Conservation (phyloP, 2,113 vertebrate genomes). For the Seriola rivoliana region DNA sequence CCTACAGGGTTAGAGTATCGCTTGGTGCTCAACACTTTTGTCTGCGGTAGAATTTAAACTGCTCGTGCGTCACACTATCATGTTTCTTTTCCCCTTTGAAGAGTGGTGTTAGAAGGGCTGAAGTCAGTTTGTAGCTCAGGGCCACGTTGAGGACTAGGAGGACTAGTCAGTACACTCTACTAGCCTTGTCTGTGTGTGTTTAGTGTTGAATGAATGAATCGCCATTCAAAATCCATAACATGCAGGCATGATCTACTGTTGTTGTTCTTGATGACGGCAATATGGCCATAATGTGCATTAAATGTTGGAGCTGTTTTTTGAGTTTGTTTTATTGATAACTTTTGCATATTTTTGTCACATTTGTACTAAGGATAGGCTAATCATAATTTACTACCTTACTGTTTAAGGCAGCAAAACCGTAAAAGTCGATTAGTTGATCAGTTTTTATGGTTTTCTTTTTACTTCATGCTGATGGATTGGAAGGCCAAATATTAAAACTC, state of each 20-base stretch:
- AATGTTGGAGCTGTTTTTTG: no score
- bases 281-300: no score
- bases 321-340: no score
- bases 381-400: no score
- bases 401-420: no score
- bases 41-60: slow-evolving; percentile 27
- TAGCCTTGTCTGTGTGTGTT: neutral
- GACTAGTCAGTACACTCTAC: neutral
- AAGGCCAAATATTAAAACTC: neutral
- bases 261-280: no score
- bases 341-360: neutral
- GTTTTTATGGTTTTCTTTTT: neutral
- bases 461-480: neutral
- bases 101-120: neutral
- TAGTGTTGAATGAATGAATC: neutral
- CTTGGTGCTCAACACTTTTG: neutral
- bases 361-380: no score
- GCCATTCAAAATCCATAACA: no score
- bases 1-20: neutral
- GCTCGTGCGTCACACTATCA: slow-evolving; percentile 3
- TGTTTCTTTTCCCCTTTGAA: slow-evolving; percentile 27
- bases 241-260: no score
- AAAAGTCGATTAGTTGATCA: no score
- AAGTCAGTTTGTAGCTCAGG: slow-evolving; percentile 1
- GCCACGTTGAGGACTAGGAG: neutral